A percentile compares a stretch with the other conserved stretches of the same genome.
These are phyloP conservation scores for Clarias macrocephalus DNA, from an alignment of 2,113 vertebrate species.

Conservation along the genomic window DNA sequence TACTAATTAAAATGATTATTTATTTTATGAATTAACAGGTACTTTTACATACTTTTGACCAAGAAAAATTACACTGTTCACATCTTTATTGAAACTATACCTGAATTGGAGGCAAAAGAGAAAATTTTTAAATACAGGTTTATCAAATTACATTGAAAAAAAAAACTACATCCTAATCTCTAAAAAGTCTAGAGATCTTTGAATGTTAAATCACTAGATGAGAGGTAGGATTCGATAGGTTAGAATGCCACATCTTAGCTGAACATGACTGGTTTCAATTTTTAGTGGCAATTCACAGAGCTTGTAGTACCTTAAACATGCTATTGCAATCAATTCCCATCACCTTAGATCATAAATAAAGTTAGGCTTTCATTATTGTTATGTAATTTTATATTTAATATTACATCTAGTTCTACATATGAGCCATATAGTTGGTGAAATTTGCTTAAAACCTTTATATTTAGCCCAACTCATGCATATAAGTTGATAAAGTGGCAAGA, in stretches of 20 bases:
- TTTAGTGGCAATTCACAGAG: constrained; percentile 8
- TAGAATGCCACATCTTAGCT: neutral
- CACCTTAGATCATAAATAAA: constrained; percentile 33
- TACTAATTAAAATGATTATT: neutral
- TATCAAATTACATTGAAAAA: neutral
- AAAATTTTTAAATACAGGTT: constrained; percentile 39
- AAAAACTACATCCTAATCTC: neutral
- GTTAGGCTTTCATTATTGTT: constrained; percentile 4
- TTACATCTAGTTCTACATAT: neutral
- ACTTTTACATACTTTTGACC: neutral
- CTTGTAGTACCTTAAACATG: neutral
- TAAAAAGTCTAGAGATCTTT: neutral
- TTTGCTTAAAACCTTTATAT: neutral
- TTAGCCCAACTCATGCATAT: neutral
- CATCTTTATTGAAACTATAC: constrained; percentile 34
- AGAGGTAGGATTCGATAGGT: neutral
- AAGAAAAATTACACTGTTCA: neutral
- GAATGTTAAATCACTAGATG: neutral
- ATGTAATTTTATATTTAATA: neutral
- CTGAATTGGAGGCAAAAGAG: constrained; percentile 61
- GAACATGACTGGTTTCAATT: neutral
- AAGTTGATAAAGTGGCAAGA: neutral
- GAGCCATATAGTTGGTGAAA: neutral
- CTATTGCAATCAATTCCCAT: constrained; percentile 14
- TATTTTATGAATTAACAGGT: neutral